Conservation (phyloP, 1,140 invertebrate genomes). For the Drosophila grimshawi region DNA sequence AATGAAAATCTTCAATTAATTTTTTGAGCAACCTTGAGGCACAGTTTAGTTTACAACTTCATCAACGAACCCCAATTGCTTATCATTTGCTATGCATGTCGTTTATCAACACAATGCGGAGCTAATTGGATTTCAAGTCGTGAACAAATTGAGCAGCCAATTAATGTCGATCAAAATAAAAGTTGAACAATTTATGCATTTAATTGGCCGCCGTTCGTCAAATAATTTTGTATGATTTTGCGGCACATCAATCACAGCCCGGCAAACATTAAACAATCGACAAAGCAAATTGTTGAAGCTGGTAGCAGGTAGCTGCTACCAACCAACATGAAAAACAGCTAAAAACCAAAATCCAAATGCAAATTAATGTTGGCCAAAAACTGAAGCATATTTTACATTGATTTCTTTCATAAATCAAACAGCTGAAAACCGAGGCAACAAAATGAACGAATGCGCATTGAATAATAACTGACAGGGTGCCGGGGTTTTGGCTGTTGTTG, state of each 20-base stretch:
- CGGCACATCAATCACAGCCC: constrained; percentile 61
- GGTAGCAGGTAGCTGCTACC: constrained; percentile 26
- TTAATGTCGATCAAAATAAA: constrained; percentile 57
- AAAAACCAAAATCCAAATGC: constrained; percentile 37
- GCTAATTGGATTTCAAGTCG: constrained; percentile 52
- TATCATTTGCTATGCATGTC: background rate
- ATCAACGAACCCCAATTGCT: background rate
- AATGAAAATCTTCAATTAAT: background rate
- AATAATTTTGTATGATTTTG: constrained; percentile 16
- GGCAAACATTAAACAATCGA: constrained; percentile 50
- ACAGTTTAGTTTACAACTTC: constrained; percentile 1
- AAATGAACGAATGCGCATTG: constrained; percentile 66
- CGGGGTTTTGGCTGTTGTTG: background rate
- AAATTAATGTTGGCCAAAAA: constrained; percentile 45
- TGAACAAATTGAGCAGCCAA: constrained; percentile 41
- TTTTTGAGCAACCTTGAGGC: background rate
- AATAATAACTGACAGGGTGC: constrained; percentile 60
- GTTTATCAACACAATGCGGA: constrained; percentile 21
- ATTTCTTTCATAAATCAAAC: constrained; percentile 22
- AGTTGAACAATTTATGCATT: constrained; percentile 56
- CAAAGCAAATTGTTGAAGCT: constrained; percentile 10
- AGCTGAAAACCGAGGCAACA: constrained; percentile 51
- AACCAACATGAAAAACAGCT: constrained; percentile 4
- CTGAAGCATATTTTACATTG: constrained; percentile 13
- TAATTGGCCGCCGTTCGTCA: constrained; percentile 56